These are phyloP conservation scores for Pempheris klunzingeri DNA, from an alignment of 2,797 vertebrate species.

Conservation along the genomic window DNA sequence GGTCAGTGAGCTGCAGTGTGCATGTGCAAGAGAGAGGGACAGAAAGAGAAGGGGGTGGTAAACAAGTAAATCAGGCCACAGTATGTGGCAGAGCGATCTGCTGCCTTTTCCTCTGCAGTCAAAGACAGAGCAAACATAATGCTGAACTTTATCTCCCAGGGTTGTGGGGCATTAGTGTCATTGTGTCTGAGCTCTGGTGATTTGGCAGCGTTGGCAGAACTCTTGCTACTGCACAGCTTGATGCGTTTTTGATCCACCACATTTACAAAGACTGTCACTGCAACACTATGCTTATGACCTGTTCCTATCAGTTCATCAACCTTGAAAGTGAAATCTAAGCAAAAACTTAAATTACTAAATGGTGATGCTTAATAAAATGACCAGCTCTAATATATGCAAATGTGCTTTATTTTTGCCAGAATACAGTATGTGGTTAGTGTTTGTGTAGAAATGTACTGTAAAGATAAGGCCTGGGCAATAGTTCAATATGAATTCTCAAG, in stretches of 20 bases:
- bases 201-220: conserved; percentile 47
- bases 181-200: conserved; percentile 30
- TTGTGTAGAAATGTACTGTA: neutral
- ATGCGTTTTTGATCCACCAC: conserved; percentile 43
- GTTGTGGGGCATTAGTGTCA: conserved; percentile 54
- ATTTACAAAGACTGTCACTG: conserved; percentile 49
- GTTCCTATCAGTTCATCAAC: conserved; percentile 35
- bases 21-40: conserved; percentile 44
- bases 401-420: neutral
- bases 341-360: conserved; percentile 30
- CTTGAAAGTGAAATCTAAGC: conserved; percentile 46
- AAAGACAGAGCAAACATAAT: conserved; percentile 57
- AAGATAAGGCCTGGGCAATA: neutral
- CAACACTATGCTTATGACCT: conserved; percentile 30
- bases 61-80: conserved; percentile 73
- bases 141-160: conserved; percentile 57
- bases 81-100: conserved; percentile 59
- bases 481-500: neutral
- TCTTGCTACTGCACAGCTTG: conserved; percentile 46
- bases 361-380: neutral
- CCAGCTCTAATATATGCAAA: neutral
- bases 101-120: conserved; percentile 56
- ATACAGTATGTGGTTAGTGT: neutral
- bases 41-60: conserved; percentile 58
- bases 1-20: conserved; percentile 82